Conservation (phyloP, 1,140 invertebrate genomes). For the Apis cerana region DNA sequence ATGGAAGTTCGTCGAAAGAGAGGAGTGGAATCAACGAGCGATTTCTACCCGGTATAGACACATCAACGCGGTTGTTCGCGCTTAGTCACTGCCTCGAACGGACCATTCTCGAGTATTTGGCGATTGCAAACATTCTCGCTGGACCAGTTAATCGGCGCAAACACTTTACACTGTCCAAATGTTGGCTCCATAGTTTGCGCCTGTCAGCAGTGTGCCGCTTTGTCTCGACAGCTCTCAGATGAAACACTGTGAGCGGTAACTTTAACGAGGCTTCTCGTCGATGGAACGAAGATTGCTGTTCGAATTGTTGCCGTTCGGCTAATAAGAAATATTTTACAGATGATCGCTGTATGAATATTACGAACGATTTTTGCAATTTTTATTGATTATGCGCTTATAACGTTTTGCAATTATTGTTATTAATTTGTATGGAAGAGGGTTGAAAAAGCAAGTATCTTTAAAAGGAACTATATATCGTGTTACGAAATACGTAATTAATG, state of each 20-base stretch:
- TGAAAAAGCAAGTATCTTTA: too few species aligned
- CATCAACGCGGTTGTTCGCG: slow-evolving; percentile 5
- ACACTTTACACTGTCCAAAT: slow-evolving; percentile 62
- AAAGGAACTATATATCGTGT: too few species aligned
- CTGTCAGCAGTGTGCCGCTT: slow-evolving; percentile 28
- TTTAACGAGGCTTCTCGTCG: neutral
- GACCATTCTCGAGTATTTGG: slow-evolving; percentile 52
- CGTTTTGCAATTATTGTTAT: neutral
- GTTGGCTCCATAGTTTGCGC: slow-evolving; percentile 57
- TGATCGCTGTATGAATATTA: too few species aligned
- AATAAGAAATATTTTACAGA: neutral
- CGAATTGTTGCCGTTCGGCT: neutral
- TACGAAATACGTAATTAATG: too few species aligned
- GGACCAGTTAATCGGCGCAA: slow-evolving; percentile 57
- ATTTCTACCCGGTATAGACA: slow-evolving; percentile 10
- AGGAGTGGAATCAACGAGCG: neutral
- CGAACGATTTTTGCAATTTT: neutral
- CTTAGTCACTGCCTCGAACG: slow-evolving; percentile 53
- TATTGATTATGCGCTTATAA: too few species aligned
- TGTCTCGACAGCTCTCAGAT: slow-evolving; percentile 5
- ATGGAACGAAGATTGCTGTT: neutral
- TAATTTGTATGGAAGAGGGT: too few species aligned
- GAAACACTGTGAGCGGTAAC: neutral
- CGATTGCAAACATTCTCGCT: slow-evolving; percentile 52
- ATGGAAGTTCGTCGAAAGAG: neutral